Evolutionary conservation across 2,888 invertebrate genomes (phyloP).

Genomic region (Aphrophora alni): DNA sequence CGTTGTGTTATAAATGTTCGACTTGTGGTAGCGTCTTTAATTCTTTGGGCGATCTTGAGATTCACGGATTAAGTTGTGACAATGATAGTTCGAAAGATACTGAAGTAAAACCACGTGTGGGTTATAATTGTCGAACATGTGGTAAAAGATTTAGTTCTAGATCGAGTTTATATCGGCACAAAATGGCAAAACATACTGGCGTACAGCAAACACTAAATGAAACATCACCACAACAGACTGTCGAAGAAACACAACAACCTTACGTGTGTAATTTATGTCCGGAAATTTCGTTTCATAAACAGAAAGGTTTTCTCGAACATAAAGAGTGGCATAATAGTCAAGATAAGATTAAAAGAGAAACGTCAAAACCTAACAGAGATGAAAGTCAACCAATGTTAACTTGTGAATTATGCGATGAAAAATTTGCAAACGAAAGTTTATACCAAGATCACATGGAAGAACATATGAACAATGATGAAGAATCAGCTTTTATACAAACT

Average conservation of each 20-base stretch:
- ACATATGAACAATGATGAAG: constrained; percentile 31
- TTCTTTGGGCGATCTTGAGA: not conserved
- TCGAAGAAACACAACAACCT: not conserved
- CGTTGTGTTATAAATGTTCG: not conserved
- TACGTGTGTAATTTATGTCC: constrained; percentile 20
- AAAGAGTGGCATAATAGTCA: not conserved
- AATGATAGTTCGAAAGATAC: not conserved
- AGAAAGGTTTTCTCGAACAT: constrained; percentile 32
- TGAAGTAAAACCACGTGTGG: not conserved
- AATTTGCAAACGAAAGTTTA: constrained; percentile 21
- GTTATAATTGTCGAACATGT: constrained; percentile 4
- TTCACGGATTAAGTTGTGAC: not conserved
- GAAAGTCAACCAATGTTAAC: constrained; percentile 18
- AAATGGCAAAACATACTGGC: not conserved
- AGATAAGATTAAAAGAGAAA: not conserved
- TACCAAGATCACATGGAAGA: constrained; percentile 32
- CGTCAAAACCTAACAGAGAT: not conserved
- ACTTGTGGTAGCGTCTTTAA: not conserved
- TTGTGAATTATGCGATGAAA: constrained; percentile 31
- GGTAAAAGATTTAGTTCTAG: constrained; percentile 29
- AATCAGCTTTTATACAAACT: not conserved
- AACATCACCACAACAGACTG: not conserved
- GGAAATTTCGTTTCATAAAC: constrained; percentile 27
- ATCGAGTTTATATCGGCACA: constrained; percentile 23
- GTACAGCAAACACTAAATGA: not conserved